Evolutionary conservation across 2,113 vertebrate species (phyloP), one percentile per base, ranked within the genome.

Genomic region (Prionailurus bengalensis): DNA sequence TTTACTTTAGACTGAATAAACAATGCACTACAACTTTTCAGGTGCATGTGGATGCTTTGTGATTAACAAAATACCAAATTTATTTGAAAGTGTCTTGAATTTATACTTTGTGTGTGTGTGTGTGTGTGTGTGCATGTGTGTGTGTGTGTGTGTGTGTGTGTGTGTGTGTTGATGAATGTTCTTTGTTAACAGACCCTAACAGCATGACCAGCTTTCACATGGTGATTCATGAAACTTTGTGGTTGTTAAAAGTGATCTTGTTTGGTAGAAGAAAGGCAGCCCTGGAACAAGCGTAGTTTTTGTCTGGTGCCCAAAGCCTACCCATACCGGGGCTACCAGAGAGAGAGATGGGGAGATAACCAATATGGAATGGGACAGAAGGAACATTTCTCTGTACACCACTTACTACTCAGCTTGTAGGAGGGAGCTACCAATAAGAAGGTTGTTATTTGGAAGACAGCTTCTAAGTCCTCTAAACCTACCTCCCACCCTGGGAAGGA

Each of bases 211-310:
- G 92, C 84, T 97, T 96, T 96, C 55, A 70, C 91, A 48, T 87
- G 73, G 94, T 96, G 92, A 73, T 36, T 97, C 71, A 88, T 68
- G 93, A 97, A 98, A 98, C 84, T 94, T 48, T 97, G 88, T 97
- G 96, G 94, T 95, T 94, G 29, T 92, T 95, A 97, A 97, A 98
- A 97, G 97, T 78, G 87, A 97, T 74, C 79, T 85, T 48, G 17
- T 92, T 78, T 91, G 71, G 51, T 14, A 61, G 71, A 94, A 53
- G 71, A 95, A 85, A 97, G 66, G 76, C 39, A 94, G 88, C 65
- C 73, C 14, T 68, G 14, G 31, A 76, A 39, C 83, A 42, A 74
- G 39, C 13, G 31, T 2, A 68, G 66, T 23, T 95, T 66, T 90
- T 80, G 13, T 51, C 74, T 95, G 42, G 48, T 74, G 12, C 53